Evolutionary conservation across 2,113 vertebrate species (phyloP).

Genomic region (Tyrannus savana): DNA sequence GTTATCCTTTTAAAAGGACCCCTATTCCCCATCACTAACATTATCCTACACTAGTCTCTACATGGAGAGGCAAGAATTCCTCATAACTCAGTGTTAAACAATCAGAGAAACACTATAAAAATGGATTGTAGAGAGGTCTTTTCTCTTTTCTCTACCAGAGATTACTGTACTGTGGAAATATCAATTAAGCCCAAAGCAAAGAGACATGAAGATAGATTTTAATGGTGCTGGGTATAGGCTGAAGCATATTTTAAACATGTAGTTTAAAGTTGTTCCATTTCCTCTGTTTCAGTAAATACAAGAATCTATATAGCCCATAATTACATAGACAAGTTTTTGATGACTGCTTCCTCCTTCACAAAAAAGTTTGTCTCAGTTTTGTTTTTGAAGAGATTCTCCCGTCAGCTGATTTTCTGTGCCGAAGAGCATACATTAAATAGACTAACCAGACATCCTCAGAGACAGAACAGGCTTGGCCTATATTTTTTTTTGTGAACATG

Average conservation of each 20-base stretch:
- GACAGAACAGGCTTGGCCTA: not conserved
- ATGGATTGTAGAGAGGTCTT: not conserved
- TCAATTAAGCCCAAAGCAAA: not conserved
- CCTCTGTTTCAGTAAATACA: not conserved
- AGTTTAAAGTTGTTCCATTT: conserved; percentile 1
- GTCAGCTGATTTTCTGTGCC: not conserved
- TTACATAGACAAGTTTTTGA: not conserved
- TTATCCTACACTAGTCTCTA: not conserved
- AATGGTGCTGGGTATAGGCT: not conserved
- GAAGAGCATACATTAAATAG: not conserved
- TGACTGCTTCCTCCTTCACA: not conserved
- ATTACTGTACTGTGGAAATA: not conserved
- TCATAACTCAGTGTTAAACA: not conserved
- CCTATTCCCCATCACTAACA: not conserved
- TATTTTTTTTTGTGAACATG: not conserved
- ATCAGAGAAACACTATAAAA: not conserved
- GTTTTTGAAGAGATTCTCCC: not conserved
- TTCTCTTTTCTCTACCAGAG: not conserved
- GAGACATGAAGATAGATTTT: not conserved
- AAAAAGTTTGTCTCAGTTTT: not conserved
- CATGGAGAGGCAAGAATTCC: not conserved
- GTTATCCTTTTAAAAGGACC: not conserved
- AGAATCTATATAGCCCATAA: not conserved
- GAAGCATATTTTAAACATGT: not conserved
- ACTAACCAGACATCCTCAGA: not conserved